A percentile compares a stretch with the other conserved stretches of the same genome.
These are phyloP conservation scores for Eolophus roseicapilla DNA, from an alignment of 2,113 vertebrate genomes.

Conservation along the genomic window DNA sequence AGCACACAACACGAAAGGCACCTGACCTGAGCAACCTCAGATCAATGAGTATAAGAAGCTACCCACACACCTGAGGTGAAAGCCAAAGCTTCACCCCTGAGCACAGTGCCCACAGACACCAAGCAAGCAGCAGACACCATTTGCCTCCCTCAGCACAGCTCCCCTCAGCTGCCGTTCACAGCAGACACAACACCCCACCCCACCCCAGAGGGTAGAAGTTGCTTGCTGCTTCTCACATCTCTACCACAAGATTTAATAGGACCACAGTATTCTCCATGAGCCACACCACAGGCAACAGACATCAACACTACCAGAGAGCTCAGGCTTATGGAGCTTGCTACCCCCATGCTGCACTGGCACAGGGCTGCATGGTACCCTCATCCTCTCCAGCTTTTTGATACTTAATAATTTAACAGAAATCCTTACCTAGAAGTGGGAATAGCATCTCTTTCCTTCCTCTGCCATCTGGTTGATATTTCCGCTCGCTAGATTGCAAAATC, in stretches of 20 bases:
- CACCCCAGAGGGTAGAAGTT: fast-evolving
- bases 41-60: background rate
- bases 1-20: background rate
- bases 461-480: conserved; percentile 6
- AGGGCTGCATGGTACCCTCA: fast-evolving
- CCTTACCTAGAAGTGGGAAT: background rate
- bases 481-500: background rate
- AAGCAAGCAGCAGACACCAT: fast-evolving
- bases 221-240: background rate
- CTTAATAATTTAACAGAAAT: background rate
- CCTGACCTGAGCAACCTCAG: background rate
- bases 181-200: fast-evolving
- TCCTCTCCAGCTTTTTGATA: background rate
- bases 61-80: fast-evolving
- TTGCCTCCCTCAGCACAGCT: background rate
- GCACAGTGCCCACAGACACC: fast-evolving
- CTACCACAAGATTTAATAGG: too few relatives aligned
- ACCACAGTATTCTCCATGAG: background rate
- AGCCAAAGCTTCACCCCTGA: background rate
- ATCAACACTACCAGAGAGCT: background rate
- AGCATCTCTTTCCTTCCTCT: background rate
- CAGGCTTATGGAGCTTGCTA: background rate
- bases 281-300: fast-evolving
- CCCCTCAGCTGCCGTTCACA: fast-evolving
- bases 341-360: fast-evolving